These are phyloP conservation scores for Drosophila kanapiae DNA, from an alignment of 1,140 invertebrate genomes.

Conservation along the genomic window DNA sequence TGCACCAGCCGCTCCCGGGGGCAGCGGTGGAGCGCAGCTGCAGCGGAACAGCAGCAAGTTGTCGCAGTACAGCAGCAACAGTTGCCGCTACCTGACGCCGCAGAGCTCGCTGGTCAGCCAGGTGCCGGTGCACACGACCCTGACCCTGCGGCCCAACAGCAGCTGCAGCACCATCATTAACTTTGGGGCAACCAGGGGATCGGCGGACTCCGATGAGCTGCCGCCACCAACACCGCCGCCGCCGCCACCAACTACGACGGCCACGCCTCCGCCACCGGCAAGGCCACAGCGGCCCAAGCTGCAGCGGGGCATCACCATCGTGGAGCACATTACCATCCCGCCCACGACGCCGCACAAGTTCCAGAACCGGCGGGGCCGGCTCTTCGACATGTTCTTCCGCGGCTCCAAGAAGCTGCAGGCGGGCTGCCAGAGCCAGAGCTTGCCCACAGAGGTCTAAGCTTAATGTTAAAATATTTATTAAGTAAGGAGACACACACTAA, in stretches of 20 bases:
- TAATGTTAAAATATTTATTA: slow-evolving; percentile 14
- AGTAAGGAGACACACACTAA: slow-evolving; percentile 29
- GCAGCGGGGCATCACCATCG: slow-evolving; percentile 72
- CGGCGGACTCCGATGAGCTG: slow-evolving; percentile 64
- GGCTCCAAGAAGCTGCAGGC: slow-evolving; percentile 76
- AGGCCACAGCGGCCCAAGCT: slow-evolving; percentile 58
- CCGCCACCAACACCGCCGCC: slow-evolving; percentile 51
- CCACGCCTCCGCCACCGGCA: slow-evolving; percentile 1
- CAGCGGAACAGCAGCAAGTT: slow-evolving; percentile 77
- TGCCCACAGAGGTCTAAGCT: slow-evolving; percentile 70
- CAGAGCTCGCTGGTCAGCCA: slow-evolving; percentile 73
- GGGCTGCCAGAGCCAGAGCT: slow-evolving; percentile 57
- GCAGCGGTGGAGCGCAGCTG: slow-evolving; percentile 41
- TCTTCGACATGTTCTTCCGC: slow-evolving; percentile 79
- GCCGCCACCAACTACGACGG: slow-evolving; percentile 3
- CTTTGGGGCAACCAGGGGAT: slow-evolving; percentile 52
- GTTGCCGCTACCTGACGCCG: slow-evolving; percentile 73
- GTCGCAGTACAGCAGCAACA: slow-evolving; percentile 77
- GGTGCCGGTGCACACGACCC: slow-evolving; percentile 61
- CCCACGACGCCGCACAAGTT: slow-evolving; percentile 65
- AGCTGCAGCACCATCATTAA: slow-evolving; percentile 84
- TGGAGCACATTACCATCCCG: slow-evolving; percentile 73
- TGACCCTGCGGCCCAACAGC: slow-evolving; percentile 69
- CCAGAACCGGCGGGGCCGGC: slow-evolving; percentile 56
- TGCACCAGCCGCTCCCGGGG: background rate